These are phyloP conservation scores for Lepidochrysops patricia DNA, from an alignment of 2,888 invertebrate genomes.

Conservation along the genomic window DNA sequence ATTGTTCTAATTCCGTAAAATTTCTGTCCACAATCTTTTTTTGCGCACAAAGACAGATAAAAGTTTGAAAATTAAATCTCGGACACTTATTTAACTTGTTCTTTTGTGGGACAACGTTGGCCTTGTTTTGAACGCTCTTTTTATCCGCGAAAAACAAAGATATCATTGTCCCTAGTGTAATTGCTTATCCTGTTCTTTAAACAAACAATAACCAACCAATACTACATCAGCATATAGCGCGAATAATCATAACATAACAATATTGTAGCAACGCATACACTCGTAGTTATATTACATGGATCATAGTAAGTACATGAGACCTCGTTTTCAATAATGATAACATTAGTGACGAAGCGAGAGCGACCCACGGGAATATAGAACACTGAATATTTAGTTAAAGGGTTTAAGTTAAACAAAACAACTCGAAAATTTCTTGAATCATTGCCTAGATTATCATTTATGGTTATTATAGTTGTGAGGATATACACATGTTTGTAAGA, in stretches of 20 bases:
- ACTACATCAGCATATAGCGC: too few relatives aligned
- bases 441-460: not conserved
- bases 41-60: conserved; percentile 10
- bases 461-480: too few relatives aligned
- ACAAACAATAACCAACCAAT: not conserved
- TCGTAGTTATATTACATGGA: too few relatives aligned
- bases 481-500: too few relatives aligned
- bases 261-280: too few relatives aligned
- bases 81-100: conserved; percentile 12
- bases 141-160: conserved; percentile 1
- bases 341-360: not conserved
- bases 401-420: not conserved
- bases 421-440: not conserved
- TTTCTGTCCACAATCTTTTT: conserved; percentile 8
- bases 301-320: not conserved
- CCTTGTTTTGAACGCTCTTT: not conserved
- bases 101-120: conserved; percentile 4
- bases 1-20: conserved; percentile 9
- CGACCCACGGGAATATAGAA: not conserved
- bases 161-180: not conserved
- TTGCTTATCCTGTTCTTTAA: not conserved
- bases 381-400: not conserved
- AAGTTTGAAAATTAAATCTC: conserved; percentile 9
- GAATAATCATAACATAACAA: too few relatives aligned
- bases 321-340: not conserved